A percentile compares a stretch with the other conserved stretches of the same genome.
phyloP scores from a whole-genome alignment of 2,797 vertebrate genomes.

The Rhinogobio ventralis region DNA sequence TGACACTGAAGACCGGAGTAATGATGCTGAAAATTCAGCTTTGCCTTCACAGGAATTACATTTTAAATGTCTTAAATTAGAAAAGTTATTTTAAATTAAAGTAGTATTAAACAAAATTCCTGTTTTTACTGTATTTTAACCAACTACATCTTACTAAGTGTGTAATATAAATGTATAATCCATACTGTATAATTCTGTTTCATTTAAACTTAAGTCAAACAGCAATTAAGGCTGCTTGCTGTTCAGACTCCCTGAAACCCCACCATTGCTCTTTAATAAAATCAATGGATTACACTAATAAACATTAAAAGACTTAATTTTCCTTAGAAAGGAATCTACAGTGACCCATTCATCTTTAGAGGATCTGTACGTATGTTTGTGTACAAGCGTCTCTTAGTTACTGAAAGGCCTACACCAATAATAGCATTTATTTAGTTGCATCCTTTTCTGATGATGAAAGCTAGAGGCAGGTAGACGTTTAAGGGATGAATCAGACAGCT shows the following conservation, averaged over 20 bases:
- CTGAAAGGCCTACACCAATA: constrained; percentile 28
- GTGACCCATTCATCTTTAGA: constrained; percentile 15
- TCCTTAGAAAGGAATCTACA: neutral
- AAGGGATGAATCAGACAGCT: constrained; percentile 30
- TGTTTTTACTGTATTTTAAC: neutral
- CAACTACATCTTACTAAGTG: neutral
- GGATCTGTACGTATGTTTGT: constrained; percentile 2
- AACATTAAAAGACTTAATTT: constrained; percentile 15
- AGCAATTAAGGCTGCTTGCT: neutral
- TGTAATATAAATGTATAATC: neutral
- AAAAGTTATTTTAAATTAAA: neutral
- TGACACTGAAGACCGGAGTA: neutral
- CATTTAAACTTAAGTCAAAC: neutral
- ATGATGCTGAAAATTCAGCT: neutral
- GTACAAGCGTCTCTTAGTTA: constrained; percentile 8
- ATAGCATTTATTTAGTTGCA: constrained; percentile 37
- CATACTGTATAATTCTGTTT: neutral
- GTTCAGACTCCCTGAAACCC: neutral
- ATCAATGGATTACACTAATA: neutral
- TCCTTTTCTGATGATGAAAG: constrained; percentile 34
- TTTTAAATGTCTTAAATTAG: neutral
- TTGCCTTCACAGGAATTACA: neutral
- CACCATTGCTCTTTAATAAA: constrained; percentile 10
- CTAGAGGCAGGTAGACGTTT: constrained; percentile 23
- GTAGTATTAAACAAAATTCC: neutral